Evolutionary conservation across 2,113 vertebrate genomes (phyloP).

Genomic region (Epinephelus lanceolatus): DNA sequence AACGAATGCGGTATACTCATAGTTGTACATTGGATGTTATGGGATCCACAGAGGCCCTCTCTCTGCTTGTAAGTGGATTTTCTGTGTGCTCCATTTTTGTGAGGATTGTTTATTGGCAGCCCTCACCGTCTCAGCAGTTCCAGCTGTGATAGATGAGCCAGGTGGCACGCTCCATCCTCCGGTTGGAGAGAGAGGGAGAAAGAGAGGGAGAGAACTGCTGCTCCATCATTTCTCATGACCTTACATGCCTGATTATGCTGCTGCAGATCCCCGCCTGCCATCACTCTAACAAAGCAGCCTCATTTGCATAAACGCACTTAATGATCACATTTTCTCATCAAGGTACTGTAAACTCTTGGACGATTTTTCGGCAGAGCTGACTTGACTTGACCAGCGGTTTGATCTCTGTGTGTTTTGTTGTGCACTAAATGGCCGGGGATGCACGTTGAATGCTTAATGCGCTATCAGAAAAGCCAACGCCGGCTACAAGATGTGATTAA

Average conservation of each 20-base stretch:
- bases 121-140: constrained; percentile 81
- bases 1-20: constrained; percentile 40
- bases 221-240: constrained; percentile 82
- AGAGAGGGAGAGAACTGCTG: constrained; percentile 63
- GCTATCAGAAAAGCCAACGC: constrained; percentile 42
- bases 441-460: constrained; percentile 34
- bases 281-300: constrained; percentile 64
- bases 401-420: constrained; percentile 9
- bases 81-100: constrained; percentile 73
- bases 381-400: constrained; percentile 1
- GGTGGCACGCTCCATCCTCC: constrained; percentile 77
- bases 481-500: constrained; percentile 72
- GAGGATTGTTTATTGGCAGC: constrained; percentile 83
- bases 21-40: constrained; percentile 26
- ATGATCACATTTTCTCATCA: constrained; percentile 66
- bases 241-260: constrained; percentile 82
- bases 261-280: constrained; percentile 71
- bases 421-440: background rate
- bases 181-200: constrained; percentile 20
- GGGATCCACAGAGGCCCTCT: constrained; percentile 52
- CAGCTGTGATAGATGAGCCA: constrained; percentile 84
- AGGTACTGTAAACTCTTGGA: constrained; percentile 4
- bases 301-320: constrained; percentile 76
- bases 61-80: constrained; percentile 73
- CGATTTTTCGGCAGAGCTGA: background rate